Conservation (phyloP, 2,797 vertebrate genomes). For the Tokudaia tokunoshimensis region DNA sequence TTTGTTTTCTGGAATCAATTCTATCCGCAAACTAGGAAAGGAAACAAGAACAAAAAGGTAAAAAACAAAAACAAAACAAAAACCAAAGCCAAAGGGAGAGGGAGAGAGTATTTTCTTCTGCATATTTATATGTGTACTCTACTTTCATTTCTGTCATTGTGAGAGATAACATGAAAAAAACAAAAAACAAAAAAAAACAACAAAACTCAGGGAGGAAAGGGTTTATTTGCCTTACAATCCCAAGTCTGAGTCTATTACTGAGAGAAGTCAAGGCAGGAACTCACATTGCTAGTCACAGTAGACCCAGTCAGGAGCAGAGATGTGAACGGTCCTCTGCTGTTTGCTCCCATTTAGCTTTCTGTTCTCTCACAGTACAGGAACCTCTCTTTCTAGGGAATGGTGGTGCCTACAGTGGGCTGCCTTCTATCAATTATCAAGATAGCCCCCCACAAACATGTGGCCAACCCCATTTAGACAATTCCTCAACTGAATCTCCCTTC, state of each 20-base stretch:
- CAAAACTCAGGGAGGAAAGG: not conserved
- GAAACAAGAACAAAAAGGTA: constrained; percentile 29
- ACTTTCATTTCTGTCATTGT: not conserved
- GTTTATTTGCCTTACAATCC: not conserved
- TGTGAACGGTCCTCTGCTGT: not conserved
- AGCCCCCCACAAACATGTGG: not conserved
- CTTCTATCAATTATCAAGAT: not conserved
- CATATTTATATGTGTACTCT: not conserved
- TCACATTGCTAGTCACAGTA: not conserved
- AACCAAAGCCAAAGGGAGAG: not conserved
- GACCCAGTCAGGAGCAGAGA: not conserved
- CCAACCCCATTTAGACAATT: not conserved
- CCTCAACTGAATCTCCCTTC: not conserved
- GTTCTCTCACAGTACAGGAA: not conserved
- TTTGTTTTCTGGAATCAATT: constrained; percentile 67
- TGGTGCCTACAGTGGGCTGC: not conserved
- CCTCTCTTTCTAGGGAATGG: not conserved
- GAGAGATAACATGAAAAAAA: not conserved
- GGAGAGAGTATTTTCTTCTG: constrained; percentile 22
- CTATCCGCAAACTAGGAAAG: constrained; percentile 69
- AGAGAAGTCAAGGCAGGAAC: not conserved
- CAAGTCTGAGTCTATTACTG: not conserved
- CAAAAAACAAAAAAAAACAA: too few species aligned
- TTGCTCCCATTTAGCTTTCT: not conserved
- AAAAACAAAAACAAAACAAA: not conserved